Percentiles rank a stretch among this genome's conserved stretches.
Conservation (phyloP, 2,888 invertebrate genomes). For the Colletes collaris region DNA sequence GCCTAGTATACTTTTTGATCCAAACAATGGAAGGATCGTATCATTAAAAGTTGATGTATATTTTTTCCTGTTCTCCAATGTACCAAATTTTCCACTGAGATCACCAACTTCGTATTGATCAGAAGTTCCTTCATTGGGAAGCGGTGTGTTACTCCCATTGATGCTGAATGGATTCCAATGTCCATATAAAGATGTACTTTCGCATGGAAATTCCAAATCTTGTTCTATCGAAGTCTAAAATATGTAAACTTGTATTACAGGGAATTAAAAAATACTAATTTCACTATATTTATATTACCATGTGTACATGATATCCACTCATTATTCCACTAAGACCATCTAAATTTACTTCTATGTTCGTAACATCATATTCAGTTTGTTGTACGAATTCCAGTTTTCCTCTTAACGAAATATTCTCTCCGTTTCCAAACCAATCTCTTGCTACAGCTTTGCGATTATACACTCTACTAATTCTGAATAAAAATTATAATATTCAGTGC, state of each 20-base stretch:
- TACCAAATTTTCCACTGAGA: conserved; percentile 93
- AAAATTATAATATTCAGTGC: conserved; percentile 27
- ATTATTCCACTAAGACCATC: conserved; percentile 87
- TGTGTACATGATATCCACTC: conserved; percentile 92
- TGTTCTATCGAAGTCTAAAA: conserved; percentile 91
- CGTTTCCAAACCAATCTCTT: conserved; percentile 95
- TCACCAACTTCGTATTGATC: conserved; percentile 95
- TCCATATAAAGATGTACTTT: conserved; percentile 91
- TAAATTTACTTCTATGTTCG: conserved; percentile 90
- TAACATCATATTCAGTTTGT: conserved; percentile 93
- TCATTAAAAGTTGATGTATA: conserved; percentile 89
- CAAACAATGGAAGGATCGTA: conserved; percentile 91
- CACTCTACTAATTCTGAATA: conserved; percentile 88
- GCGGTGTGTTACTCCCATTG: conserved; percentile 86
- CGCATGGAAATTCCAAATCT: conserved; percentile 94
- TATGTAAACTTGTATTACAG: conserved; percentile 9
- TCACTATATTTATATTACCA: conserved; percentile 84
- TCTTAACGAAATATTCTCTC: conserved; percentile 86
- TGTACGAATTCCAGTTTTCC: conserved; percentile 93
- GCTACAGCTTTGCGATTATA: conserved; percentile 93
- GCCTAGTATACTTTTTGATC: conserved; percentile 91
- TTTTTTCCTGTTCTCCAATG: conserved; percentile 87
- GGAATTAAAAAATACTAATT: conserved; percentile 14
- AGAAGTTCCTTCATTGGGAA: conserved; percentile 88
- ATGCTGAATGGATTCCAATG: conserved; percentile 94